Conservation (phyloP, 1,140 invertebrate species). For the Anthonomus grandis region DNA sequence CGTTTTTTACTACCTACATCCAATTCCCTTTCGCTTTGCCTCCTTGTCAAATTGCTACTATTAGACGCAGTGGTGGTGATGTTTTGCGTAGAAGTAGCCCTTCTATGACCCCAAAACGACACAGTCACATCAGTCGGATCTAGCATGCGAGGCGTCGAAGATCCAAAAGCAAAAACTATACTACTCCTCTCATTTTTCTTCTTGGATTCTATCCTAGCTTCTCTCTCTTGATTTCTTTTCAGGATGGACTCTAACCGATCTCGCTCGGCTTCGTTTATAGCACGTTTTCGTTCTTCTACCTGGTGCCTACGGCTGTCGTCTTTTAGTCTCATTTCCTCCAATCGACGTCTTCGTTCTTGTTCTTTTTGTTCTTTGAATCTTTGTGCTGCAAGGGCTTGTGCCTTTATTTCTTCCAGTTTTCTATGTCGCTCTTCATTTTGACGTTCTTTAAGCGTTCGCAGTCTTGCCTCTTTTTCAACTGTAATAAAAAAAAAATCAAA, state of each 20-base stretch:
- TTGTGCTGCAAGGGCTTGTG: conserved; percentile 81
- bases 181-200: conserved; percentile 65
- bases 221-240: conserved; percentile 78
- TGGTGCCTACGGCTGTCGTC: conserved; percentile 73
- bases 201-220: conserved; percentile 75
- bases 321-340: conserved; percentile 73
- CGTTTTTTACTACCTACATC: conserved; percentile 78
- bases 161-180: conserved; percentile 81
- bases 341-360: conserved; percentile 71
- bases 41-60: conserved; percentile 71
- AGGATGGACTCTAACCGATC: conserved; percentile 81
- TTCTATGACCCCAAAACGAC: conserved; percentile 76
- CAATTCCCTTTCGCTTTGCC: conserved; percentile 77
- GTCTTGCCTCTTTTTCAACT: conserved; percentile 57
- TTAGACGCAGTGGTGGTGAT: conserved; percentile 59
- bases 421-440: conserved; percentile 83
- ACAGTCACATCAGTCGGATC: conserved; percentile 76
- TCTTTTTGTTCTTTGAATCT: conserved; percentile 84
- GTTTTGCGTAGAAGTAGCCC: conserved; percentile 83
- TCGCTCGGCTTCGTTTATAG: conserved; percentile 81
- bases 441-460: conserved; percentile 67
- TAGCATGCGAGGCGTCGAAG: conserved; percentile 80
- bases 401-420: conserved; percentile 80
- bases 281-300: conserved; percentile 82
- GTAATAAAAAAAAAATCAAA: conserved; percentile 34